Evolutionary conservation across 2,888 invertebrate species (phyloP).

Genomic region (Sphaeridia pumilis): DNA sequence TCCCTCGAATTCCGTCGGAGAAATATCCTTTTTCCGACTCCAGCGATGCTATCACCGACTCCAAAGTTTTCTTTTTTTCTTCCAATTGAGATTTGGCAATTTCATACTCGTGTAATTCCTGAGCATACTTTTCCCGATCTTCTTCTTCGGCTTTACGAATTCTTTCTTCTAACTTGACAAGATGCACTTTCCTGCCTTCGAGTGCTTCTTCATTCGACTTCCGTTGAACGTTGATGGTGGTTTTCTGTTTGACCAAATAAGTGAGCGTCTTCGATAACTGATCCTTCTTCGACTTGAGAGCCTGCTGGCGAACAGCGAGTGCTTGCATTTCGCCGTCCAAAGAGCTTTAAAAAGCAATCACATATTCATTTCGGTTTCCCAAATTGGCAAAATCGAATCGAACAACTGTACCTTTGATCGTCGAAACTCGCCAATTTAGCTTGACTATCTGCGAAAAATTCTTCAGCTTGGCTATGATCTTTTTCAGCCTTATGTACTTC

Average conservation of each 20-base stretch:
- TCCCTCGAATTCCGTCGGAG: neutral
- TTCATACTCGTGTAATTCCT: constrained; percentile 3
- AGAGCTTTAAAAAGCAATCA: too few species aligned
- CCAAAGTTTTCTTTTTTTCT: neutral
- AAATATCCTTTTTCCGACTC: constrained; percentile 3
- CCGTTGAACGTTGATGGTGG: too few species aligned
- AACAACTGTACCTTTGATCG: too few species aligned
- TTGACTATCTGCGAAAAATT: neutral
- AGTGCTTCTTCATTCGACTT: neutral
- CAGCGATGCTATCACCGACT: neutral
- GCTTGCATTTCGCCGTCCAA: too few species aligned
- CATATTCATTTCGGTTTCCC: too few species aligned
- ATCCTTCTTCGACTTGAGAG: neutral
- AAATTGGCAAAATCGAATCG: too few species aligned
- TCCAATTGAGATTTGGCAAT: constrained; percentile 3
- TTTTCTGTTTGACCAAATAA: too few species aligned
- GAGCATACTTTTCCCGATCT: neutral
- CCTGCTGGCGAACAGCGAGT: too few species aligned
- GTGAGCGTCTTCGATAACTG: too few species aligned
- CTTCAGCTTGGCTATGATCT: neutral
- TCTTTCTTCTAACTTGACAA: constrained; percentile 1
- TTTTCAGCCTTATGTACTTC: constrained; percentile 2
- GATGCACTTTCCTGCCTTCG: neutral
- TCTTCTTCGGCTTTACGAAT: constrained; percentile 2
- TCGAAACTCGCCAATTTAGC: neutral